Percentiles rank a stretch among this genome's conserved stretches.
phyloP scores from a whole-genome alignment of 53 echinoderm and acorn worm genomes.

The Temnopleurus reevesii region DNA sequence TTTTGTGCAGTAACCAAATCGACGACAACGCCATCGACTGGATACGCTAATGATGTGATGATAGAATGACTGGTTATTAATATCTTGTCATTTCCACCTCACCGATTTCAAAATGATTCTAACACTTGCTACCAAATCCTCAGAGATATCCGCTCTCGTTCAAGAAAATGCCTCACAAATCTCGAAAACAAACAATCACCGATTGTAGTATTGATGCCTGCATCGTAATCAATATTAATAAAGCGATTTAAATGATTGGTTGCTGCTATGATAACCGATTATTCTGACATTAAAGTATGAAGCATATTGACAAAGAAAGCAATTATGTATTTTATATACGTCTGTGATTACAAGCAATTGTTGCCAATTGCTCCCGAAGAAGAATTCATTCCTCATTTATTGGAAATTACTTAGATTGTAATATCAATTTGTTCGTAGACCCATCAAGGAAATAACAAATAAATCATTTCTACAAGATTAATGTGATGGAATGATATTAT shows the following conservation, averaged over 20 bases:
- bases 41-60: slow-evolving; percentile 35
- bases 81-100: slow-evolving; percentile 33
- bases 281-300: too few relatives aligned
- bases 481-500: too few relatives aligned
- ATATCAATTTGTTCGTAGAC: too few relatives aligned
- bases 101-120: background rate
- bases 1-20: background rate
- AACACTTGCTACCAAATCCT: slow-evolving; percentile 9
- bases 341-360: too few relatives aligned
- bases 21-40: background rate
- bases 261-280: background rate
- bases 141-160: background rate
- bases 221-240: background rate
- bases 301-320: too few relatives aligned
- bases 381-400: too few relatives aligned
- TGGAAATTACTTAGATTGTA: too few relatives aligned
- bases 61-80: slow-evolving; percentile 19
- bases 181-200: slow-evolving; percentile 5
- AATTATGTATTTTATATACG: too few relatives aligned
- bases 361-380: too few relatives aligned
- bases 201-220: background rate
- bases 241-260: background rate
- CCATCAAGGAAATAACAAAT: too few relatives aligned
- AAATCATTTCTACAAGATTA: too few relatives aligned
- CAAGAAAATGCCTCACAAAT: background rate